Conservation (phyloP, 2,113 vertebrate genomes). For the Gadus chalcogrammus region DNA sequence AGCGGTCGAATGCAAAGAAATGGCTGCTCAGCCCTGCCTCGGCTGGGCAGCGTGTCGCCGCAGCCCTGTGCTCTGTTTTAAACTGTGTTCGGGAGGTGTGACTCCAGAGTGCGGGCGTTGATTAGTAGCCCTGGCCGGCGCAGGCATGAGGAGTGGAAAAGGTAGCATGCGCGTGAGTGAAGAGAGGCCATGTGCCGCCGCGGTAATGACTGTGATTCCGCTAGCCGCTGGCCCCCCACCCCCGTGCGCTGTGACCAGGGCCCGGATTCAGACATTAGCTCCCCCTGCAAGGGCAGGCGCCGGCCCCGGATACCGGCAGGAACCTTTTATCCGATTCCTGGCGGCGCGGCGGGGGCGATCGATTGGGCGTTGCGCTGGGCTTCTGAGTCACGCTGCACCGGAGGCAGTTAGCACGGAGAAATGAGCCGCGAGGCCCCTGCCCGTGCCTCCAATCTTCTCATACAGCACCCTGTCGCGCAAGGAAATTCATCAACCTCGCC, state of each 20-base stretch:
- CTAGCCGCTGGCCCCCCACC: conserved; percentile 59
- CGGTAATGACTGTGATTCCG: conserved; percentile 75
- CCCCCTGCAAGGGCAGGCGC: conserved; percentile 71
- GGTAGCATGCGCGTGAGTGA: conserved; percentile 56
- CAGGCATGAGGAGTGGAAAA: conserved; percentile 64
- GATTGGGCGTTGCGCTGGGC: conserved; percentile 77
- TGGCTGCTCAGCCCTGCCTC: conserved; percentile 53
- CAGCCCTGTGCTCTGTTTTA: conserved; percentile 59
- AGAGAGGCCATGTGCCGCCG: conserved; percentile 72
- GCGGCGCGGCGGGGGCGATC: conserved; percentile 81
- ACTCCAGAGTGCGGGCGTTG: conserved; percentile 68
- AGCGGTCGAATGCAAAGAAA: conserved; percentile 39
- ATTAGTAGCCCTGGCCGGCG: conserved; percentile 64
- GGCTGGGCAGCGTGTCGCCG: conserved; percentile 45
- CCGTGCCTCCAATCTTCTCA: conserved; percentile 79
- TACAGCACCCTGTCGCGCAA: conserved; percentile 73
- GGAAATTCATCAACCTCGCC: conserved; percentile 79
- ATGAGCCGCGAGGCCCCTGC: conserved; percentile 78
- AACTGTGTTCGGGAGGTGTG: conserved; percentile 70
- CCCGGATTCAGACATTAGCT: conserved; percentile 79
- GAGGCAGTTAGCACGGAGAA: conserved; percentile 82
- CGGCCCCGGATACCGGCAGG: conserved; percentile 73
- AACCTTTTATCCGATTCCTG: conserved; percentile 79
- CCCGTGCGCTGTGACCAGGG: conserved; percentile 73
- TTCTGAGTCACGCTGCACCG: conserved; percentile 65